These are phyloP conservation scores for Zaprionus kolodkinae DNA, from an alignment of 1,140 invertebrate genomes.

Conservation along the genomic window DNA sequence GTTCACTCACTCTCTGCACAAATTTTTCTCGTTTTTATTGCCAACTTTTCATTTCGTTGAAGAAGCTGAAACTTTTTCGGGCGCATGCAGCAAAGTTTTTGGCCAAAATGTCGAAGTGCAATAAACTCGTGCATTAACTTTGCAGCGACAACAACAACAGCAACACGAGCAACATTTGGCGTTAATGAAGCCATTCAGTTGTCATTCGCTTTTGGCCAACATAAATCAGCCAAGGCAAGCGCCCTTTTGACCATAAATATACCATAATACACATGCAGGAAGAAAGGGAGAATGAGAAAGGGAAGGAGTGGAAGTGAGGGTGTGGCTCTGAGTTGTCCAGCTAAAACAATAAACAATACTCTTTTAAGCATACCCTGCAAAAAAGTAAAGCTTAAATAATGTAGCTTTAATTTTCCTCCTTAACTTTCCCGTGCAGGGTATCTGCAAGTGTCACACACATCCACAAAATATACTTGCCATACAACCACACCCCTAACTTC, in stretches of 20 bases:
- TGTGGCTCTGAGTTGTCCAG: neutral
- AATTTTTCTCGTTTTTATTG: slow-evolving; percentile 37
- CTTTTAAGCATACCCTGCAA: neutral
- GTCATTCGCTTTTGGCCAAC: slow-evolving; percentile 64
- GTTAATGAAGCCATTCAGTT: slow-evolving; percentile 81
- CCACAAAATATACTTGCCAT: neutral
- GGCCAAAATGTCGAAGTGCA: slow-evolving; percentile 79
- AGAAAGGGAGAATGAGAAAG: neutral
- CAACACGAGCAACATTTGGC: slow-evolving; percentile 28
- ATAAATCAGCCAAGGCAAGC: slow-evolving; percentile 63
- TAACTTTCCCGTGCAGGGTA: neutral
- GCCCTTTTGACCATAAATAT: slow-evolving; percentile 62
- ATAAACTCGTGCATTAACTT: slow-evolving; percentile 61
- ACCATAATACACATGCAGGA: slow-evolving; percentile 23
- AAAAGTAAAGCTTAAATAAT: neutral
- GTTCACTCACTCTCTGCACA: slow-evolving; percentile 8
- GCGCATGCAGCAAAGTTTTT: slow-evolving; percentile 44
- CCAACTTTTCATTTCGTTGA: slow-evolving; percentile 53
- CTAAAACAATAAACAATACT: neutral
- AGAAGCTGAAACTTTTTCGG: slow-evolving; percentile 54
- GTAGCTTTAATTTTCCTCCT: neutral
- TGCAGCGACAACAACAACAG: slow-evolving; percentile 13
- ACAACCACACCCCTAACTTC: slow-evolving; percentile 51
- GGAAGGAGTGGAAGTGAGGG: neutral
- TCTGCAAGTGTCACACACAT: neutral